Evolutionary conservation across 2,797 vertebrate genomes (phyloP).

Genomic region (Myioborus miniatus): DNA sequence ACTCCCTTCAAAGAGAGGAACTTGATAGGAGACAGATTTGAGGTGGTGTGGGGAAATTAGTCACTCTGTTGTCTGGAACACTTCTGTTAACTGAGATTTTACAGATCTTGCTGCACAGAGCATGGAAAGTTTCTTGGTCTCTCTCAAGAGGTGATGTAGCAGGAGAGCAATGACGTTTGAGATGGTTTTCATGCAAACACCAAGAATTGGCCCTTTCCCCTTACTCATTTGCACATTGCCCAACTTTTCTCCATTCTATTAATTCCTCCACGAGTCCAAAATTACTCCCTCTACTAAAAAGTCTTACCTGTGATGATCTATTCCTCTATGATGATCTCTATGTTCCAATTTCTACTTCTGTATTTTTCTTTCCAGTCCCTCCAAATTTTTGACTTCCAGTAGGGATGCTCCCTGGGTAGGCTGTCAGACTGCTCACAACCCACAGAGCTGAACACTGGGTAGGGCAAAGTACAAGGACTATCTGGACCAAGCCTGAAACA

Average conservation of each 20-base stretch:
- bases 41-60: conserved; percentile 7
- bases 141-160: not conserved
- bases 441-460: not conserved
- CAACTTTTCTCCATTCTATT: not conserved
- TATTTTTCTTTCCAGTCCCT: not conserved
- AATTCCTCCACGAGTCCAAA: not conserved
- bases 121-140: not conserved
- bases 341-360: not conserved
- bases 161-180: not conserved
- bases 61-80: conserved; percentile 43
- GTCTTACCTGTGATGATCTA: not conserved
- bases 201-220: not conserved
- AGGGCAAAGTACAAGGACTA: not conserved
- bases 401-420: not conserved
- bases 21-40: conserved; percentile 16
- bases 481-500: not conserved
- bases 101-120: not conserved
- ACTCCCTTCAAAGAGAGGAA: conserved; percentile 10
- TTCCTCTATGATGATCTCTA: not conserved
- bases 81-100: not conserved
- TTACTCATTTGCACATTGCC: not conserved
- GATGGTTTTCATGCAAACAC: not conserved
- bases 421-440: not conserved
- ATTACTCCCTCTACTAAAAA: not conserved
- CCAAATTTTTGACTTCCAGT: not conserved